Evolutionary conservation across 1,140 invertebrate genomes (phyloP), one percentile per base, ranked within the genome.

Genomic region (Sogatella furcifera): DNA sequence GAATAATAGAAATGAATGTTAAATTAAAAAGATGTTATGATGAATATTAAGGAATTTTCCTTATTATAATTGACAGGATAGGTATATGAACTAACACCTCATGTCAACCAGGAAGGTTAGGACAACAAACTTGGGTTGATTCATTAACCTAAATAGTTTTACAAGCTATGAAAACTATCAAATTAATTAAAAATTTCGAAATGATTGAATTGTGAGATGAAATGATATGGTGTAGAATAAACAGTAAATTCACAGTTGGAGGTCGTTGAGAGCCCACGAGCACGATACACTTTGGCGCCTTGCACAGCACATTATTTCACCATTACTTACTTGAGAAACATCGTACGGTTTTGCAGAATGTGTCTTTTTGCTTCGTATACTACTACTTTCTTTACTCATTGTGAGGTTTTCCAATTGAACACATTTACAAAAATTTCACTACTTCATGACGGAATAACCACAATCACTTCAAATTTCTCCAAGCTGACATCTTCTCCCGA

Each of bases 321-420:
- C 19, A 41, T 13, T 65, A 65, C 64, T 65, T 63, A 65, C 64
- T 31, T 63, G 58, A 6, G 64, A 60, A 55, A 58, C 57, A 43
- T 65, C 61, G 58, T 65, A 65, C 17, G 64, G 64, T 38, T 65
- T 65, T 28, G 60, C 56, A 42, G 55, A 21, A 38, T 52, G 42
- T 52, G 60, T 57, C 13, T 49, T 41, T 57, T 56, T 62, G 53
- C 54, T 56, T 38, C 60, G 56, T 15, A 41, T 19, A 53, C 57
- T 62, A 34, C 42, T 57, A 62, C 60, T 43, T 57, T 46, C 60
- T 42, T 62, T 62, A 41, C 46, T 38, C 60, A 62, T 62, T 31
- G 19, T 57, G 19, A 57, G 17, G 15, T 17, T n/a, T 43, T 21
- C 5, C 6, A 54, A 22, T 13, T 34, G 17, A 42, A 56, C 44